Percentiles rank a stretch among this genome's conserved stretches.
Conservation (phyloP, 1,140 invertebrate species). For the Drosophila obscura region DNA sequence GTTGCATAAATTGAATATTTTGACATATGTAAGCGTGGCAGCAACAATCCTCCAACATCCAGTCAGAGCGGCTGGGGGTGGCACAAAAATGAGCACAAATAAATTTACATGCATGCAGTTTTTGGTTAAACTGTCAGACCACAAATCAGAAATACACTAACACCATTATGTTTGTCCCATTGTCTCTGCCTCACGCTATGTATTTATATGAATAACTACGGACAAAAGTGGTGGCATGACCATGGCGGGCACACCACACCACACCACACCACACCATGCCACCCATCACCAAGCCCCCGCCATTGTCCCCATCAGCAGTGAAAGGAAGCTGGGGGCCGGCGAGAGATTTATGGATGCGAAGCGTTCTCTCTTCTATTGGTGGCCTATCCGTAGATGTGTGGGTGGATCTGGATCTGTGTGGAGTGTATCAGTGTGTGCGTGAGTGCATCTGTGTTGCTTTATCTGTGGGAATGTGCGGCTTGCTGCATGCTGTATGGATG, state of each 20-base stretch:
- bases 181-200: constrained; percentile 8
- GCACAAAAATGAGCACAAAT: constrained; percentile 80
- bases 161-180: constrained; percentile 49
- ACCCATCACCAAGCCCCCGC: background rate
- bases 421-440: background rate
- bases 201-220: constrained; percentile 75
- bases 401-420: background rate
- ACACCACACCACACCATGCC: background rate
- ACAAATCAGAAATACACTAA: constrained; percentile 81
- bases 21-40: constrained; percentile 78
- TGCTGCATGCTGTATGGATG: constrained; percentile 24
- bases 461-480: background rate
- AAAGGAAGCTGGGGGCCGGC: constrained; percentile 13
- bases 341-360: constrained; percentile 73
- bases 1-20: constrained; percentile 82
- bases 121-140: constrained; percentile 82
- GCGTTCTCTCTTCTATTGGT: constrained; percentile 45
- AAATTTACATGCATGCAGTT: constrained; percentile 78
- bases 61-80: constrained; percentile 1
- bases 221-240: constrained; percentile 51
- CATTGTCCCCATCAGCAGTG: too few relatives aligned
- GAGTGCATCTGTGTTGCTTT: constrained; percentile 11
- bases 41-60: constrained; percentile 18
- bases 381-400: background rate
- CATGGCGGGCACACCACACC: constrained; percentile 27